Evolutionary conservation across 2,888 invertebrate species (phyloP).

Genomic region (Cylindroiulus punctatus): DNA sequence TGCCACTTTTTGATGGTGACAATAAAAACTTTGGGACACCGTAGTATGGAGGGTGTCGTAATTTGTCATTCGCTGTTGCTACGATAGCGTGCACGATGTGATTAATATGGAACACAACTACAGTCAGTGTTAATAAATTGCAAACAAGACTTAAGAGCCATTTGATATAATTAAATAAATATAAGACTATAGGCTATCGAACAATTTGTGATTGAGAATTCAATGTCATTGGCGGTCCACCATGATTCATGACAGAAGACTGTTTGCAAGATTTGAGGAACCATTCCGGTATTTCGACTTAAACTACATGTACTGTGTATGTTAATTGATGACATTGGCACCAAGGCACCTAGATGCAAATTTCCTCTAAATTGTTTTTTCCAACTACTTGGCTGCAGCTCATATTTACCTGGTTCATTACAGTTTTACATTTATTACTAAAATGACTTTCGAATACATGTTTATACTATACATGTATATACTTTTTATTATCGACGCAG

Average conservation of each 20-base stretch:
- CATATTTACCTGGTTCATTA: no score
- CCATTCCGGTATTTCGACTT: background rate
- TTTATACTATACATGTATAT: no score
- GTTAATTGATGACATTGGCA: background rate
- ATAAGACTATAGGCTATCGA: conserved; percentile 14
- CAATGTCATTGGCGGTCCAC: conserved; percentile 26
- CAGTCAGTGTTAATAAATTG: background rate
- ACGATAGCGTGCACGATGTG: background rate
- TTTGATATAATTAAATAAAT: conserved; percentile 10
- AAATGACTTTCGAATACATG: no score
- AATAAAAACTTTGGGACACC: background rate
- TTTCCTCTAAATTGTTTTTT: no score
- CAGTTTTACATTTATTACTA: no score
- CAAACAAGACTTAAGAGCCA: conserved; percentile 22
- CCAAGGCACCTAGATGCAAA: no score
- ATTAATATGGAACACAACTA: background rate
- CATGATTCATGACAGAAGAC: background rate
- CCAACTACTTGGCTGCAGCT: no score
- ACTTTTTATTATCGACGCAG: no score
- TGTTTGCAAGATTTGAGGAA: background rate
- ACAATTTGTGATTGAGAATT: background rate
- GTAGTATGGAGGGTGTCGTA: background rate
- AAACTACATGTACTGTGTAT: background rate
- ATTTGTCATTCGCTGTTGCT: background rate
- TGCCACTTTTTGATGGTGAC: background rate